A percentile compares a stretch with the other conserved stretches of the same genome.
phyloP scores from a whole-genome alignment of 2,797 vertebrate genomes.

The Myotis vivesi region DNA sequence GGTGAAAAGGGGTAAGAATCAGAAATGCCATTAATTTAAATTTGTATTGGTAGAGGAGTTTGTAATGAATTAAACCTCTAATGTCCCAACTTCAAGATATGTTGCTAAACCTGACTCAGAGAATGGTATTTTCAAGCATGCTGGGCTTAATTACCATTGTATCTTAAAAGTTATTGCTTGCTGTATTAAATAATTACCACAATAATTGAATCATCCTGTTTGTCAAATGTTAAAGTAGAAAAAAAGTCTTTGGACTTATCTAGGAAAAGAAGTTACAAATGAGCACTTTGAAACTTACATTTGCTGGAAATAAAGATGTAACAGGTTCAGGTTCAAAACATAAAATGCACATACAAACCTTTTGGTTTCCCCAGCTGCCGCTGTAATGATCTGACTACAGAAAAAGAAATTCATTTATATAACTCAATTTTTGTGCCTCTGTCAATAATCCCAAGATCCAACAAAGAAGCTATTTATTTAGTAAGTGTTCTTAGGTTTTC shows the following conservation, averaged over 20 bases:
- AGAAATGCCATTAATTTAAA: conserved; percentile 59
- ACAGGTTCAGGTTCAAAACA: conserved; percentile 41
- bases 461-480: conserved; percentile 46
- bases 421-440: conserved; percentile 41
- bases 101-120: conserved; percentile 35
- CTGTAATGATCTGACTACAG: conserved; percentile 28
- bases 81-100: conserved; percentile 48
- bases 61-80: conserved; percentile 32
- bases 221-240: conserved; percentile 50
- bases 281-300: conserved; percentile 5
- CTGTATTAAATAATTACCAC: conserved; percentile 57
- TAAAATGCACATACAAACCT: conserved; percentile 17
- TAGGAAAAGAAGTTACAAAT: conserved; percentile 34
- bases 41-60: conserved; percentile 59
- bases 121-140: conserved; percentile 47
- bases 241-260: conserved; percentile 38
- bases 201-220: conserved; percentile 55
- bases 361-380: conserved; percentile 21
- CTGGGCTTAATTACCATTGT: conserved; percentile 39
- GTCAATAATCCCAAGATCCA: conserved; percentile 36
- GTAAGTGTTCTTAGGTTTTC: conserved; percentile 36
- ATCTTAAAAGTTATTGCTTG: conserved; percentile 56
- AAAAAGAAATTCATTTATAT: conserved; percentile 40
- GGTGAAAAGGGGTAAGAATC: conserved; percentile 34
- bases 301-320: conserved; percentile 31